Evolutionary conservation across 2,797 vertebrate species (phyloP), one percentile per base, ranked within the genome.

Genomic region (Pseudocheirus occidentalis): DNA sequence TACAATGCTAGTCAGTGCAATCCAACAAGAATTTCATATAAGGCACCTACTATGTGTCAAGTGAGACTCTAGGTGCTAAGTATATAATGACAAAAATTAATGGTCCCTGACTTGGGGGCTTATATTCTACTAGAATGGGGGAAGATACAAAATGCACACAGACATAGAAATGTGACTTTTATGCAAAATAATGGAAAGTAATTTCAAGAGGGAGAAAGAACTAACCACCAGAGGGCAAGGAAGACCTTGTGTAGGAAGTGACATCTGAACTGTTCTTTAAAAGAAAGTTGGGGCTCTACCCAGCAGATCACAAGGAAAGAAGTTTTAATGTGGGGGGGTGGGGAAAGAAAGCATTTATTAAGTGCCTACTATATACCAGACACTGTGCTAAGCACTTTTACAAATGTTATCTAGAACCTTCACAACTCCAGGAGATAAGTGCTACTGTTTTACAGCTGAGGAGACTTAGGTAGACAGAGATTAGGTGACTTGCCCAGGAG

Each of bases 181-280:
- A 50, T 87, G 40, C 73, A 87, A 87, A 87, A 24, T 87, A 28
- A 87, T 87, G 27, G 24, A 27, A 87, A 87, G 73, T 50, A 3
- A 50, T 87, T 87, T 87, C 73, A 87, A 87, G 40, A 87, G 73
- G 40, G 40, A 50, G 18, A 50, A 50, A 27, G 7, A 27, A 87
- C 21, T 87, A 87, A 87, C 73, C 73, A 87, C 73, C 73, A 87
- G 73, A 87, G 73, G 73, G 73, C 73, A 87, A 87, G 73, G 73
- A 87, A 50, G 40, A 87, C 3, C 40, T 87, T 87, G 40, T 27
- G 73, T 46, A 50, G 73, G 31, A 27, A 27, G 40, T 50, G 1
- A 40, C 9, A 46, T 21, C 73, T 46, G 73, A 50, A 24, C 24
- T 87, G 18, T 24, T 50, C 10, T 87, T 87, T 87, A 50, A 50